These are phyloP conservation scores for Lepus townsendii DNA, from an alignment of 2,797 vertebrate genomes.

Conservation along the genomic window DNA sequence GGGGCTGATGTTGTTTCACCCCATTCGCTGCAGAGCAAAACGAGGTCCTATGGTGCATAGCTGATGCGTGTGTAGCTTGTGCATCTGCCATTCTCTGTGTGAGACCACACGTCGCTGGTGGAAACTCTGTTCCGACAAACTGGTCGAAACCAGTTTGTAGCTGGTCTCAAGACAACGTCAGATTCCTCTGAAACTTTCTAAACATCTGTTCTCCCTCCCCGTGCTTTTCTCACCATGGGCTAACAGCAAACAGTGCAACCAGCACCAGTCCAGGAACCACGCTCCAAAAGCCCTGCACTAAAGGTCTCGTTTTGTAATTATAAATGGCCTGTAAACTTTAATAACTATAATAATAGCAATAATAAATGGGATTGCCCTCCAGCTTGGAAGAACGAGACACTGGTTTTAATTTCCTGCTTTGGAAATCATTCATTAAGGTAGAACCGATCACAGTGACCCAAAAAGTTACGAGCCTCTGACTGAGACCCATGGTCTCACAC, in stretches of 20 bases:
- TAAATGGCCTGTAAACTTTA: slow-evolving; percentile 49
- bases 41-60: not conserved
- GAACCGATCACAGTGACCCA: not conserved
- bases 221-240: not conserved
- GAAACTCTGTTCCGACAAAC: too few species aligned
- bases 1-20: not conserved
- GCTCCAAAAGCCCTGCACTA: not conserved
- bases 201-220: not conserved
- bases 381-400: not conserved
- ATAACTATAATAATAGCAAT: slow-evolving; percentile 22
- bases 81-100: rapidly evolving
- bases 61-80: not conserved
- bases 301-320: slow-evolving; percentile 48
- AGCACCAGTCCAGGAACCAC: not conserved
- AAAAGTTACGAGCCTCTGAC: not conserved
- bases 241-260: not conserved
- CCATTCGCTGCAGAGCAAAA: not conserved
- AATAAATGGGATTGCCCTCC: slow-evolving; percentile 21
- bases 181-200: not conserved
- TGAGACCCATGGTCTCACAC: not conserved
- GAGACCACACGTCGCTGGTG: not conserved
- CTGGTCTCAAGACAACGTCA: not conserved
- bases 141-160: not conserved
- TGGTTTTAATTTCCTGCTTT: slow-evolving; percentile 57
- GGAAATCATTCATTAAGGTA: slow-evolving; percentile 23